These are phyloP conservation scores for Macroglossus sobrinus DNA, from an alignment of 2,113 vertebrate genomes.

Conservation along the genomic window DNA sequence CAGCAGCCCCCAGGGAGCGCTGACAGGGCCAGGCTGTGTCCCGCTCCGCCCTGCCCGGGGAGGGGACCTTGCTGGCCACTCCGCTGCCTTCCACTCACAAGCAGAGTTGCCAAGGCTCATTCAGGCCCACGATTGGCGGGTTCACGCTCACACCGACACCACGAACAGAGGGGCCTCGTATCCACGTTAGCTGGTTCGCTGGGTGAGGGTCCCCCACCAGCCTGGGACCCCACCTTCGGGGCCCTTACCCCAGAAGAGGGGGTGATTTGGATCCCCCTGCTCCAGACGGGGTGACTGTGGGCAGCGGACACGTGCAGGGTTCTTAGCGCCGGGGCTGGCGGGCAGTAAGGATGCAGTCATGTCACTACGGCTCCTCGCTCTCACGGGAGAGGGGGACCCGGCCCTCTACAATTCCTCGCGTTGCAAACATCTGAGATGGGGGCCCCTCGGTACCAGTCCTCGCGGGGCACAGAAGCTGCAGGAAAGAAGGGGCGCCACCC, in stretches of 20 bases:
- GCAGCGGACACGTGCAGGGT: neutral
- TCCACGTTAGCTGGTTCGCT: neutral
- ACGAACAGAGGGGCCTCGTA: accelerated
- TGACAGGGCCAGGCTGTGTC: neutral
- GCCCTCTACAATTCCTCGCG: neutral
- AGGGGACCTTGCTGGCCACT: accelerated
- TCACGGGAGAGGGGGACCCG: neutral
- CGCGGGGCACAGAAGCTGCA: neutral
- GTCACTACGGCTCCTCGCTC: no score
- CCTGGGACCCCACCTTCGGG: neutral
- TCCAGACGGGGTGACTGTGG: neutral
- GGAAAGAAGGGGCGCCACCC: neutral
- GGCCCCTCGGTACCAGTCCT: neutral
- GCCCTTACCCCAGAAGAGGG: neutral
- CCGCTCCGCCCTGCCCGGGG: neutral
- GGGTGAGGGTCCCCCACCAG: neutral
- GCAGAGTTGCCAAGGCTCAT: neutral
- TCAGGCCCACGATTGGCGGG: accelerated
- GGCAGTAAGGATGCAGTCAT: neutral
- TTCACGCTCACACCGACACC: neutral
- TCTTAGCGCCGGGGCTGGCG: neutral
- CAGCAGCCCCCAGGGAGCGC: neutral
- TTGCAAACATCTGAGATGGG: neutral
- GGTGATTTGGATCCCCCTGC: neutral
- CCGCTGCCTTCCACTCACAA: neutral